Conservation (phyloP, 2,888 invertebrate genomes). For the Mactromeris polynyma region DNA sequence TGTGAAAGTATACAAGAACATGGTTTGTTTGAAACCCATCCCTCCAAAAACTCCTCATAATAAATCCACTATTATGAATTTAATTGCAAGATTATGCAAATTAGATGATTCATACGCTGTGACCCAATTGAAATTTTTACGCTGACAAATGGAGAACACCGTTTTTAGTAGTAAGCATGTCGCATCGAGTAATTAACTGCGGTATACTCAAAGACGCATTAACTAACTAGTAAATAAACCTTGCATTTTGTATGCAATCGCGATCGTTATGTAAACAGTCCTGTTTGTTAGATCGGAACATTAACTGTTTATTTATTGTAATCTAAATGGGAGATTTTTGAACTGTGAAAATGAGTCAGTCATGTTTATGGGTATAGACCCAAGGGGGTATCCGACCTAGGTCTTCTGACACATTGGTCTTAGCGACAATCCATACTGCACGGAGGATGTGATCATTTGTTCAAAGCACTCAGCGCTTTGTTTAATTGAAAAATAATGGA, state of each 20-base stretch:
- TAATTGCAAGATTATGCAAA: conserved; percentile 17
- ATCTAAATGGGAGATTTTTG: conserved; percentile 6
- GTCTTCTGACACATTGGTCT: background rate
- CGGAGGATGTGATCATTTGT: background rate
- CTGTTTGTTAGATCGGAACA: background rate
- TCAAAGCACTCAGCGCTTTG: background rate
- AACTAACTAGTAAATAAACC: conserved; percentile 3
- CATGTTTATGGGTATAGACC: background rate
- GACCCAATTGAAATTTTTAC: background rate
- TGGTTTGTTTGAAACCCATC: background rate
- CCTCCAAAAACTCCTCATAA: background rate
- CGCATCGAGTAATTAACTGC: background rate
- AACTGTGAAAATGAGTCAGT: conserved; percentile 1
- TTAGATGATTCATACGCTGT: background rate
- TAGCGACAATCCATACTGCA: background rate
- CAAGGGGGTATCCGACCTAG: background rate
- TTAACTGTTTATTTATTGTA: background rate
- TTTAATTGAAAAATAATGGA: conserved; percentile 5
- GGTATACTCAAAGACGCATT: background rate
- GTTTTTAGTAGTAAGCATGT: background rate
- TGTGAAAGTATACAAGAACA: background rate
- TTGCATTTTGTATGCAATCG: conserved; percentile 9
- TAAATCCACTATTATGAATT: conserved; percentile 15
- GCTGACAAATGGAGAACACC: background rate
- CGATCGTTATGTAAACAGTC: background rate